Base-by-base conservation (phyloP, 2,797 vertebrate species). In the Syngnathus acus region DNA sequence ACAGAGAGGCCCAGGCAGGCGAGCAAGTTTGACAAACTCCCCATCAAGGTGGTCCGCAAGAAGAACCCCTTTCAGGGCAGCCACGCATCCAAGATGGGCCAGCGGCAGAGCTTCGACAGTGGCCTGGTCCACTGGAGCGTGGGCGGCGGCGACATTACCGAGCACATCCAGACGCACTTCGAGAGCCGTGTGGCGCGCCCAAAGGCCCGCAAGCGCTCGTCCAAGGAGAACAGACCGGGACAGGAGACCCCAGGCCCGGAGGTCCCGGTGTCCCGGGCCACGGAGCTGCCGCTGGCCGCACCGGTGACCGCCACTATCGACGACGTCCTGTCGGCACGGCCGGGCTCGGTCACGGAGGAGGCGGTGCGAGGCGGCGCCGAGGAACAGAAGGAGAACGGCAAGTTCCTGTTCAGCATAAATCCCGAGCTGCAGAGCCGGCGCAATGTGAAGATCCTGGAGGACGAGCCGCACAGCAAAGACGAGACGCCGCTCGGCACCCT, bases 131-230 rank as follows among this genome's bases (percentile, higher is more conserved):
- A 99, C 90, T 98, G 97, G 97, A 93, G 95, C 84, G 94, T 97
- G 11, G 97, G 97, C 23, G 97, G 97, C 5, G 97, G 97, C 0
- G 97, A 99, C 80, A 98, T 95, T 78, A 99, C 97, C 6, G 96
- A 98, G 80, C 96, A 99, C 86, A 99, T 99, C 84, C 96, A 98
- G 87, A 98, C 96, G 76, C 95, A 97, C 89, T 99, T 99, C 16
- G 96, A 99, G 86, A 95, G 94, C 86, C 93, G 90, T 74, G 87
- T 78, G 62, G 90, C 94, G 75, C 88, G 92, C 50, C 87, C 92
- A 32, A 89, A 89, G 75, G 81, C 82, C 80, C 88, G 90, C 65
- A 94, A 93, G 87, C 88, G 78, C 67, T 86, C 76, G 60, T 72
- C 88, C 47, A 54, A 54, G 53, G 53, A 54, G 53, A 54, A 21